Base-by-base conservation (phyloP, 2,888 invertebrate genomes). In the Cephalotes varians region DNA sequence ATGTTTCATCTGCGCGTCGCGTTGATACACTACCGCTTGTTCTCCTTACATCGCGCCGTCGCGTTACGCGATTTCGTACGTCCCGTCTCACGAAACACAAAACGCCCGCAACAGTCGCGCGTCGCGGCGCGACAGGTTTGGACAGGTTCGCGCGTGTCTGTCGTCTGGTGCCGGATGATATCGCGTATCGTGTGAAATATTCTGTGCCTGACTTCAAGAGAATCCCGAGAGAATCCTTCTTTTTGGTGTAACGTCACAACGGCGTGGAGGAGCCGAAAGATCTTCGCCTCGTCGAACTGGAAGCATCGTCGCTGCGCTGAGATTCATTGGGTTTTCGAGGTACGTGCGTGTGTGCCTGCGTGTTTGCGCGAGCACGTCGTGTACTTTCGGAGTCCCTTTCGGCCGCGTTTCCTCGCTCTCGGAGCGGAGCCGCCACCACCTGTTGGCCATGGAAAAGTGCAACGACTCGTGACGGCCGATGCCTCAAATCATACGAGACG, bases 381-480 rank as follows among this genome's bases (percentile, higher is more conserved):
- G n/a, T 28, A 21, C n/a, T 76, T 76, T 54, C 51, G 65, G 76
- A 28, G 28, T 51, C 49, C 76, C 64, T 76, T 76, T 76, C n/a
- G 65, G 37, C 18, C 21, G 51, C 67, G 76, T 65, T 76, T 76
- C n/a, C 65, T 31, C 51, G 76, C 37, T 64, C 74, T 2, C 37
- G 21, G 31, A 73, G 31, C 40, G 25, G n/a, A 37, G 64, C 74
- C 34, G 18, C 49, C 21, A 76, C 76, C 76, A 76, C 76, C 76
- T 76, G 76, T 76, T 76, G 76, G 76, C 67, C 67, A 65, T 65
- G 76, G 76, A 76, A 76, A 76, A 76, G 76, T 76, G 76, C 76
- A 76, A 76, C 76, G 76, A 76, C 76, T 76, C 76, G 76, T 51
- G 65, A 76, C 74, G 74, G 25, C 76, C 76, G 76, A 65, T 76